Evolutionary conservation across 2,888 invertebrate genomes (phyloP).

Genomic region (Bombylius discolor): DNA sequence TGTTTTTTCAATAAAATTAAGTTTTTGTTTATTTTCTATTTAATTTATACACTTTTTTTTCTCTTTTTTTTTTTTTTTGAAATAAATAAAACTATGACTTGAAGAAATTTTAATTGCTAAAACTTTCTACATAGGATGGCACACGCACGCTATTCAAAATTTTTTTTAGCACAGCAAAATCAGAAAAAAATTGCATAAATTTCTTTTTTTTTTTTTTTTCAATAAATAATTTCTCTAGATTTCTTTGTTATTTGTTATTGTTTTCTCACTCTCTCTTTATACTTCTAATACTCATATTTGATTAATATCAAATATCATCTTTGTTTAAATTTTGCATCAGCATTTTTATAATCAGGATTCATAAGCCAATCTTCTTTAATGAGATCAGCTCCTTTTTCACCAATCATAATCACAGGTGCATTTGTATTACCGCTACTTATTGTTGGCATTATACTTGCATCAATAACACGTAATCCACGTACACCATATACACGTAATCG

Average conservation of each 20-base stretch:
- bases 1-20: too few species aligned
- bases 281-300: constrained; percentile 12
- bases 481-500: constrained; percentile 65
- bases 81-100: background rate
- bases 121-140: background rate
- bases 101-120: background rate
- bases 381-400: constrained; percentile 75
- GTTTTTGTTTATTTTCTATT: too few species aligned
- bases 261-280: too few species aligned
- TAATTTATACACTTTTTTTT: too few species aligned
- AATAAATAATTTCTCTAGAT: too few species aligned
- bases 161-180: too few species aligned
- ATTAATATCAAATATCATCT: constrained; percentile 22
- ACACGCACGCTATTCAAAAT: background rate
- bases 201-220: constrained; percentile 24
- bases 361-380: constrained; percentile 70
- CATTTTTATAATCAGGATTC: constrained; percentile 29
- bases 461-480: constrained; percentile 64
- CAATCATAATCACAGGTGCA: constrained; percentile 86
- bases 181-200: constrained; percentile 20
- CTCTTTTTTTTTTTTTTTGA: background rate
- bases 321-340: constrained; percentile 3
- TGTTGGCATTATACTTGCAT: constrained; percentile 80
- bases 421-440: constrained; percentile 83
- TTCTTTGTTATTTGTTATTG: too few species aligned